Percentiles rank a stretch among this genome's conserved stretches.
phyloP scores from a whole-genome alignment of 1,140 invertebrate species.

The Anastrepha ludens region DNA sequence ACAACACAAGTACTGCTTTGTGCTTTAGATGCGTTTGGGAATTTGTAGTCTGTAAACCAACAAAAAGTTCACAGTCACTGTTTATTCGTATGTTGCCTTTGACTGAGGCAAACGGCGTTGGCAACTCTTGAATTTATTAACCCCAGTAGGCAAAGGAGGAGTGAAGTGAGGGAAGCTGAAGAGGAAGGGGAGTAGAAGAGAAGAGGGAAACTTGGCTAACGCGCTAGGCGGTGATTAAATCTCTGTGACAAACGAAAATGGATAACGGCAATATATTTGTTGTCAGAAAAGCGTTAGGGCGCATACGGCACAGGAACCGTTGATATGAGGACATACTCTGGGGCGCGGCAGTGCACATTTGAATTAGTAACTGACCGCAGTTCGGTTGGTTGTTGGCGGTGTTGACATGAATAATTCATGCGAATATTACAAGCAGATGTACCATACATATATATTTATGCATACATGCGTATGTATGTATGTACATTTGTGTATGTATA shows the following conservation, averaged over 20 bases:
- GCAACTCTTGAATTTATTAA: not conserved
- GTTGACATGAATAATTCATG: constrained; percentile 33
- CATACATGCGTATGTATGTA: too few species aligned
- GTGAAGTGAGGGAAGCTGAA: too few species aligned
- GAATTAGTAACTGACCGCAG: constrained; percentile 43
- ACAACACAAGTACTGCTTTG: not conserved
- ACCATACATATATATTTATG: too few species aligned
- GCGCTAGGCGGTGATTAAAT: constrained; percentile 24
- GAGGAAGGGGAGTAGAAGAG: too few species aligned
- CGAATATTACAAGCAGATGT: not conserved
- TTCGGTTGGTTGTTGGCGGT: not conserved
- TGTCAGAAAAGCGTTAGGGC: not conserved
- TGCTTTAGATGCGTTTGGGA: not conserved
- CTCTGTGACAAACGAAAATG: constrained; percentile 21
- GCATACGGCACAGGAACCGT: not conserved
- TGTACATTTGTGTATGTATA: not conserved
- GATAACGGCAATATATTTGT: constrained; percentile 41
- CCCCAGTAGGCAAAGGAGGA: not conserved
- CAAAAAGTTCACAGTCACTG: not conserved
- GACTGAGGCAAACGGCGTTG: not conserved
- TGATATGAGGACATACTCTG: too few species aligned
- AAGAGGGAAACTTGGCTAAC: too few species aligned
- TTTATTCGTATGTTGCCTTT: not conserved
- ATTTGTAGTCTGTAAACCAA: not conserved
- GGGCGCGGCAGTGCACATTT: not conserved